These are phyloP conservation scores for Monomorium pharaonis DNA, from an alignment of 1,140 invertebrate genomes.

Conservation along the genomic window DNA sequence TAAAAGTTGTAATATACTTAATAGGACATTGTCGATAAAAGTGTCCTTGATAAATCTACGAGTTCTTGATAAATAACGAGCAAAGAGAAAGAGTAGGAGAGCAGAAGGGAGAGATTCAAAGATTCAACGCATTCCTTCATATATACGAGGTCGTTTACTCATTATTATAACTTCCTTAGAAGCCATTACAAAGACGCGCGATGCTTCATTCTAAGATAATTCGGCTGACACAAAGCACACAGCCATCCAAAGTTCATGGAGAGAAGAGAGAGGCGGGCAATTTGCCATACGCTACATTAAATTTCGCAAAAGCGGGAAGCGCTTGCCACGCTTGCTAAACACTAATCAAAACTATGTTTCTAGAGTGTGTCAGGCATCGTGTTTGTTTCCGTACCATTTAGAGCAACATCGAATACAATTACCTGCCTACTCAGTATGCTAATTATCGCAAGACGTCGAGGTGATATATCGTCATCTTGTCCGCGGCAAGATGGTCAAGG, in stretches of 20 bases:
- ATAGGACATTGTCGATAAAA: conserved; percentile 31
- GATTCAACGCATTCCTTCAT: conserved; percentile 44
- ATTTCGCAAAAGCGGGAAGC: conserved; percentile 56
- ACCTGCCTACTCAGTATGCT: conserved; percentile 42
- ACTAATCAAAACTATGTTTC: conserved; percentile 57
- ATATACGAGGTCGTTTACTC: conserved; percentile 60
- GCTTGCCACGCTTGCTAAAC: conserved; percentile 38
- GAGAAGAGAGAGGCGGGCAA: conserved; percentile 24
- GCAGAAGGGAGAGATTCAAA: neutral
- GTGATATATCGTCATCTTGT: conserved; percentile 38
- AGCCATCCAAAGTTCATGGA: conserved; percentile 47
- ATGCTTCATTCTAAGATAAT: conserved; percentile 49
- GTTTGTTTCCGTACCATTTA: conserved; percentile 30
- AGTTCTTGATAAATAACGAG: conserved; percentile 9
- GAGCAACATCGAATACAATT: conserved; percentile 17
- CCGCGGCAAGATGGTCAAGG: conserved; percentile 23
- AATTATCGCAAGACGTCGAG: conserved; percentile 35
- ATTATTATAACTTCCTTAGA: conserved; percentile 60
- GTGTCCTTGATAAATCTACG: neutral
- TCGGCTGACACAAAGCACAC: conserved; percentile 56
- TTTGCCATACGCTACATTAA: conserved; percentile 60
- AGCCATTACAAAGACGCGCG: conserved; percentile 58
- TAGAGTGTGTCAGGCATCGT: conserved; percentile 40
- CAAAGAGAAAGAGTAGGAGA: neutral
- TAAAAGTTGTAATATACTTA: conserved; percentile 12